phyloP scores from a whole-genome alignment of 2,888 invertebrate genomes.

The Leptopterna dolabrata region DNA sequence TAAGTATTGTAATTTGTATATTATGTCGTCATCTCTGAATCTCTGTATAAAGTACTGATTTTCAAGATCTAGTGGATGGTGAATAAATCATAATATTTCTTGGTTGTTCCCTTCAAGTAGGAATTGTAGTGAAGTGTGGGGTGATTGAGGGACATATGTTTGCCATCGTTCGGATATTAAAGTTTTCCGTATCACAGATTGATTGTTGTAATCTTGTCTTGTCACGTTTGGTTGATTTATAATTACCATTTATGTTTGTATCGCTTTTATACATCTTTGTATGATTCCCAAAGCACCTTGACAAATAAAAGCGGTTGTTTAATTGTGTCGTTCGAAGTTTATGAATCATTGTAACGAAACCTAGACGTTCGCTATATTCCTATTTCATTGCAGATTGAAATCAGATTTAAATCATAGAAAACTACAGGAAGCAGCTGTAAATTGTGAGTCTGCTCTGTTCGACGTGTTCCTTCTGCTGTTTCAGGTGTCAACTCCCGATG shows the following conservation, averaged over 20 bases:
- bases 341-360: too few relatives aligned
- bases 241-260: neutral
- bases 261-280: neutral
- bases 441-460: too few relatives aligned
- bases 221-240: neutral
- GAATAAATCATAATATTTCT: neutral
- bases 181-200: too few relatives aligned
- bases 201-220: neutral
- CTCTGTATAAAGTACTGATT: neutral
- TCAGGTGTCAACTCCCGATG: too few relatives aligned
- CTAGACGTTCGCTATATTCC: too few relatives aligned
- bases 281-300: neutral
- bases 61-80: neutral
- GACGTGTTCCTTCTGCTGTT: too few relatives aligned
- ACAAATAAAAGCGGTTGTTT: slow-evolving; percentile 1
- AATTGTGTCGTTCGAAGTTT: neutral
- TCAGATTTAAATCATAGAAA: too few relatives aligned
- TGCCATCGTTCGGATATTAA: too few relatives aligned
- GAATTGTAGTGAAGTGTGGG: neutral
- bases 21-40: neutral
- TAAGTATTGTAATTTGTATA: neutral
- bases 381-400: too few relatives aligned
- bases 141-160: neutral
- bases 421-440: too few relatives aligned
- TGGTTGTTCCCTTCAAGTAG: neutral